A percentile compares a stretch with the other conserved stretches of the same genome.
phyloP scores from a whole-genome alignment of 2,888 invertebrate species.

The Drosophila melanosoma region DNA sequence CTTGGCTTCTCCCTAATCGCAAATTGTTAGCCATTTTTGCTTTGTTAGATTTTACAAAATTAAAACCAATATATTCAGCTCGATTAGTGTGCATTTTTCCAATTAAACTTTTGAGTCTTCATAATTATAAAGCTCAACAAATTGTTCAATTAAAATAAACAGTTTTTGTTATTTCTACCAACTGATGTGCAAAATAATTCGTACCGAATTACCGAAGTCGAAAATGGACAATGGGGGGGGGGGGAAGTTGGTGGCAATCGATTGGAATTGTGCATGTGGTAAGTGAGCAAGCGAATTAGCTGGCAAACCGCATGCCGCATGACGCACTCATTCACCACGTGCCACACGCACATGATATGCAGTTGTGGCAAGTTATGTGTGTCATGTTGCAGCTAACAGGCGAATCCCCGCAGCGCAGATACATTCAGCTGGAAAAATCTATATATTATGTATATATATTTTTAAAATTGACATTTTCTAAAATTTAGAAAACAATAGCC shows the following conservation, averaged over 20 bases:
- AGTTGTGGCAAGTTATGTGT: constrained; percentile 13
- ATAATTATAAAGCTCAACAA: too few relatives aligned
- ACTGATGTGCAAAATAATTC: background rate
- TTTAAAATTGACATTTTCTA: background rate
- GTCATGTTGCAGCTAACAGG: constrained; percentile 15
- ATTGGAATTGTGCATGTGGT: constrained; percentile 5
- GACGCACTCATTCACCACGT: background rate
- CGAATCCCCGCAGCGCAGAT: too few relatives aligned
- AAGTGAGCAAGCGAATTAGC: constrained; percentile 43
- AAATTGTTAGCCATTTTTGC: background rate
- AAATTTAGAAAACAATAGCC: background rate
- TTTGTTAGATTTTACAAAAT: too few relatives aligned
- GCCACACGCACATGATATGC: constrained; percentile 15
- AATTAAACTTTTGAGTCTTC: background rate
- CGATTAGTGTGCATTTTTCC: background rate
- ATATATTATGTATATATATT: background rate
- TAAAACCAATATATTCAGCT: too few relatives aligned
- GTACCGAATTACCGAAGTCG: background rate
- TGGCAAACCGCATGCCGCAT: too few relatives aligned
- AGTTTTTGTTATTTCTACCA: too few relatives aligned
- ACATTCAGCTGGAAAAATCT: background rate
- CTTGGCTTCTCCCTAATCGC: background rate
- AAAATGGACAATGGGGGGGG: too few relatives aligned
- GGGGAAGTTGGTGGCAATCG: constrained; percentile 7
- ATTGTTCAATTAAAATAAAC: too few relatives aligned